Conservation (phyloP, 2,797 vertebrate genomes). For the Myotis planiceps region DNA sequence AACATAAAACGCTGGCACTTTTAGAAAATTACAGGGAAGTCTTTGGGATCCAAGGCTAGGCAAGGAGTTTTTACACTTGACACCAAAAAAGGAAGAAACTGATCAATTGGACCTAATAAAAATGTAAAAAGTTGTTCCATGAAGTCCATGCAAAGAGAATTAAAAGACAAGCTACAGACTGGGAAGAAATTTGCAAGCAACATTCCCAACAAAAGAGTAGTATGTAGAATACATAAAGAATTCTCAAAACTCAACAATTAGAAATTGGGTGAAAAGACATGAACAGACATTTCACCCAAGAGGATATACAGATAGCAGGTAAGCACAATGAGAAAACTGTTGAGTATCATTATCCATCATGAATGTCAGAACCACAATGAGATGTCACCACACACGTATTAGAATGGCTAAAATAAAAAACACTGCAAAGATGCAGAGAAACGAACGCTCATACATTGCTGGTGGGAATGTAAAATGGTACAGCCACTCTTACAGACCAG, state of each 20-base stretch:
- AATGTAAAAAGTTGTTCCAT: background rate
- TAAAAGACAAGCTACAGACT: background rate
- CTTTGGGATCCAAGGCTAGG: background rate
- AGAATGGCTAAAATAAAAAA: background rate
- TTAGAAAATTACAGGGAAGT: background rate
- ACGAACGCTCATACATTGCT: background rate
- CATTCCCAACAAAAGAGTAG: background rate
- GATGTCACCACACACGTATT: background rate
- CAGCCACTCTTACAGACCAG: background rate
- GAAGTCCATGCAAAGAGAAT: background rate
- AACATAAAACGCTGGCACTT: background rate
- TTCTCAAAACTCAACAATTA: constrained; percentile 8
- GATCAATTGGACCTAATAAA: background rate
- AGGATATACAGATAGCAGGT: background rate
- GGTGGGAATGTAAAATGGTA: background rate
- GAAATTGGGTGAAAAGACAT: background rate
- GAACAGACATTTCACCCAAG: background rate
- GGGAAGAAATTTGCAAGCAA: background rate
- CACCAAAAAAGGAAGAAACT: background rate
- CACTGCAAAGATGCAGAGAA: background rate
- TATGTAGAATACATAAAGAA: background rate
- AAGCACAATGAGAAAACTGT: background rate
- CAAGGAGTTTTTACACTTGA: background rate
- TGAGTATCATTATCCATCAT: background rate
- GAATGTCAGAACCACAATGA: background rate